A percentile compares a stretch with the other conserved stretches of the same genome.
Conservation (phyloP, 2,888 invertebrate genomes). For the Peribatodes rhomboidaria region DNA sequence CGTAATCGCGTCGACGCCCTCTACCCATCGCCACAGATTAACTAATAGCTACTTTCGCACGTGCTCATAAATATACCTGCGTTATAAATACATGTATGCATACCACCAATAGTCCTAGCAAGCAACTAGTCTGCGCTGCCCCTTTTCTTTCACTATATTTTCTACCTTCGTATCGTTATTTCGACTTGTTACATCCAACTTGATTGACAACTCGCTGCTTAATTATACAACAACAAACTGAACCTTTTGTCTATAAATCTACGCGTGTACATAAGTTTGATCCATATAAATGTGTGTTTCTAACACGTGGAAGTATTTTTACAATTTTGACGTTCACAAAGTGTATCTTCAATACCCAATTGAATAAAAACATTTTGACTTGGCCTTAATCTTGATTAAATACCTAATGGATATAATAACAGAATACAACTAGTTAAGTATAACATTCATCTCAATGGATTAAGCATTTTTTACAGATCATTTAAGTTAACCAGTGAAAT, state of each 20-base stretch:
- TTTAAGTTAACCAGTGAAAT: too few species aligned
- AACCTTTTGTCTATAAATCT: conserved; percentile 26
- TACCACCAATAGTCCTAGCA: conserved; percentile 6
- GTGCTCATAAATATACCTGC: conserved; percentile 23
- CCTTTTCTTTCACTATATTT: conserved; percentile 30
- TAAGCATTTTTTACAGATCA: too few species aligned
- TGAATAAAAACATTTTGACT: too few species aligned
- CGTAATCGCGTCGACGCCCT: conserved; percentile 26
- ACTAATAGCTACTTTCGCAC: conserved; percentile 8
- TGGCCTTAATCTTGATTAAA: too few species aligned
- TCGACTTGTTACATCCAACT: conserved; percentile 24
- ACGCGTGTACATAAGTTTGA: conserved; percentile 16
- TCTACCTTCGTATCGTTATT: conserved; percentile 19
- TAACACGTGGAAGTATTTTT: too few species aligned
- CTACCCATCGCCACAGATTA: conserved; percentile 18
- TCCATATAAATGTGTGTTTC: too few species aligned
- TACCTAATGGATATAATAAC: too few species aligned
- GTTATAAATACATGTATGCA: conserved; percentile 6
- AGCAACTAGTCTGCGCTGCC: conserved; percentile 22
- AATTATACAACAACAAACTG: conserved; percentile 34
- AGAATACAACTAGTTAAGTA: too few species aligned
- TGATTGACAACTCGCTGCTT: conserved; percentile 33
- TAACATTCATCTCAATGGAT: too few species aligned
- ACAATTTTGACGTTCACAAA: too few species aligned
- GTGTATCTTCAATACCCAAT: too few species aligned